Evolutionary conservation across 2,113 vertebrate genomes (phyloP).

Genomic region (Todiramphus chloris): DNA sequence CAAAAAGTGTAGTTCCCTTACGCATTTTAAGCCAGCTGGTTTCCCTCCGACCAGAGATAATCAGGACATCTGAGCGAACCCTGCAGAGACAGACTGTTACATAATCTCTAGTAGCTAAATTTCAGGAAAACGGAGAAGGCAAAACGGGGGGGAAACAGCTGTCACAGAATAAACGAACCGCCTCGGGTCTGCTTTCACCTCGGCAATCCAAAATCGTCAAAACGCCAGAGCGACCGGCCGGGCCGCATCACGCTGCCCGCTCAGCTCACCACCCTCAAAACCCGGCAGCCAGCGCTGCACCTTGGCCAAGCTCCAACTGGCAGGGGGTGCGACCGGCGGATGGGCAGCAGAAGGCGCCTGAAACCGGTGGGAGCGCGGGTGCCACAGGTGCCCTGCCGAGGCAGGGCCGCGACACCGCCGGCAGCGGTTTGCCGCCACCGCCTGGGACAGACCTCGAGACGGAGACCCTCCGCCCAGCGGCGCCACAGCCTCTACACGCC

Average conservation of each 20-base stretch:
- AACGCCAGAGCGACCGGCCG: rapidly evolving
- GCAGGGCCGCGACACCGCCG: too few relatives aligned
- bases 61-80: background rate
- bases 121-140: background rate
- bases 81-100: background rate
- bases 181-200: background rate
- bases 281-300: background rate
- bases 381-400: background rate
- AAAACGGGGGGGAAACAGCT: background rate
- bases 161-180: too few relatives aligned
- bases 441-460: too few relatives aligned
- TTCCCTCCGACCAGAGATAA: too few relatives aligned
- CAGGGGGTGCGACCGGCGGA: too few relatives aligned
- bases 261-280: background rate
- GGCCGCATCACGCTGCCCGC: background rate
- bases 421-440: background rate
- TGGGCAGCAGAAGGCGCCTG: too few relatives aligned
- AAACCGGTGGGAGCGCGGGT: rapidly evolving
- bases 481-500: background rate
- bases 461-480: too few relatives aligned
- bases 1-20: background rate
- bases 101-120: background rate
- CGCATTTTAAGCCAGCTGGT: background rate
- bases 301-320: background rate
- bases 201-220: too few relatives aligned